A percentile compares a stretch with the other conserved stretches of the same genome.
phyloP scores from a whole-genome alignment of 2,888 invertebrate species.

The Teleogryllus oceanicus region DNA sequence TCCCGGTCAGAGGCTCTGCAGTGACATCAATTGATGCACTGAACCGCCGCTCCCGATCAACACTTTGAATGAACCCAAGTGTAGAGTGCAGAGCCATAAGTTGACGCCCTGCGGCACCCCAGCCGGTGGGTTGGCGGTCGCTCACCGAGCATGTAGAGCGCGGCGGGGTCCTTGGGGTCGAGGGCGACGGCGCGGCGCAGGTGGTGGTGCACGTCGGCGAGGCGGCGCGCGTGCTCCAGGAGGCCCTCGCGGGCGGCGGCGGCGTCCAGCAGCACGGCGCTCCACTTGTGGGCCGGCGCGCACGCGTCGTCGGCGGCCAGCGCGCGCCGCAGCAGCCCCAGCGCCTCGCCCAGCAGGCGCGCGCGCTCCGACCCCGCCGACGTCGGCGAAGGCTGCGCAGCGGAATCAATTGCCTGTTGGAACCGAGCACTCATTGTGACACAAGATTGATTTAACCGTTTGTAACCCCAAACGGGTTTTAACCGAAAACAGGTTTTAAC shows the following conservation, averaged over 20 bases:
- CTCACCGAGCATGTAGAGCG: slow-evolving; percentile 6
- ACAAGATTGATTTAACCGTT: too few relatives aligned
- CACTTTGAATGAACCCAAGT: too few relatives aligned
- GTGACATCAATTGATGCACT: too few relatives aligned
- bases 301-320: not conserved
- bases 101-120: too few relatives aligned
- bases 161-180: not conserved
- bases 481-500: too few relatives aligned
- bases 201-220: not conserved
- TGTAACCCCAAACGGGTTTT: too few relatives aligned
- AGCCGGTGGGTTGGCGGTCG: not conserved
- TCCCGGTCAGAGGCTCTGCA: too few relatives aligned
- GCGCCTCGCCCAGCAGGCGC: not conserved
- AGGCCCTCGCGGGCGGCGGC: not conserved
- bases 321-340: not conserved
- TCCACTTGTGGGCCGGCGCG: not conserved
- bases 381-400: not conserved
- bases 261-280: slow-evolving; percentile 6
- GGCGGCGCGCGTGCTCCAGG: not conserved
- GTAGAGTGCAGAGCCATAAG: too few relatives aligned
- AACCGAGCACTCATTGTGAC: too few relatives aligned
- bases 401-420: too few relatives aligned
- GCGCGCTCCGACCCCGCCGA: not conserved
- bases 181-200: not conserved
- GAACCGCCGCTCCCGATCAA: too few relatives aligned